phyloP scores from a whole-genome alignment of 2,888 invertebrate species.

The Tupiocoris notatus region DNA sequence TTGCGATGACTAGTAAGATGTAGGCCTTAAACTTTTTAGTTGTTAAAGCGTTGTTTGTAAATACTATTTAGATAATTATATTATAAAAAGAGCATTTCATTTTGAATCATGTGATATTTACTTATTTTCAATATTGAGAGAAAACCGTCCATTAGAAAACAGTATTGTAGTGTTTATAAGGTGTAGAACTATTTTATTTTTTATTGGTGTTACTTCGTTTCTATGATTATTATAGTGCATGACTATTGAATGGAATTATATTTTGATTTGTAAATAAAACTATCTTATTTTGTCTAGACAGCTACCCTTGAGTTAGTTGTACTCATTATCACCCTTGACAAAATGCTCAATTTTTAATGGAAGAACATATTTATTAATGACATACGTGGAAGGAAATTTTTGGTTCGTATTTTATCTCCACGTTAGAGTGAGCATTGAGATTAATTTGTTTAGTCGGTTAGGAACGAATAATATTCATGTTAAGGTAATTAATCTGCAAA shows the following conservation, averaged over 20 bases:
- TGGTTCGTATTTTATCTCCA: too few relatives aligned
- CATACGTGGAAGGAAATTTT: too few relatives aligned
- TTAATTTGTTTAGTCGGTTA: too few relatives aligned
- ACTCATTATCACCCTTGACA: neutral
- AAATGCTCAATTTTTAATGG: too few relatives aligned
- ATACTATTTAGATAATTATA: conserved; percentile 2
- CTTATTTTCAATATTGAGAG: conserved; percentile 8
- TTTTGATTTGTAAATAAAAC: neutral
- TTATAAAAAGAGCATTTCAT: neutral
- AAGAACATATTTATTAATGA: too few relatives aligned
- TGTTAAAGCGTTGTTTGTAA: neutral
- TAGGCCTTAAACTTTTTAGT: conserved; percentile 20
- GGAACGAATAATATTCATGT: too few relatives aligned
- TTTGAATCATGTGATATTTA: conserved; percentile 20
- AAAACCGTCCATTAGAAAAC: conserved; percentile 22
- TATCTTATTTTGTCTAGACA: neutral
- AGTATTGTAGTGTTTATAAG: conserved; percentile 20
- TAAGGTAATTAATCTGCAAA: too few relatives aligned
- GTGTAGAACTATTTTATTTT: conserved; percentile 9
- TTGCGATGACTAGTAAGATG: conserved; percentile 20
- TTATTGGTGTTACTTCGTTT: conserved; percentile 9
- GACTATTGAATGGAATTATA: neutral
- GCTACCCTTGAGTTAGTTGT: neutral
- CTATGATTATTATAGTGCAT: neutral
- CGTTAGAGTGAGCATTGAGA: too few relatives aligned